Evolutionary conservation across 2,888 invertebrate species (phyloP), one percentile per base, ranked within the genome.

Genomic region (Trisateles emortualis): DNA sequence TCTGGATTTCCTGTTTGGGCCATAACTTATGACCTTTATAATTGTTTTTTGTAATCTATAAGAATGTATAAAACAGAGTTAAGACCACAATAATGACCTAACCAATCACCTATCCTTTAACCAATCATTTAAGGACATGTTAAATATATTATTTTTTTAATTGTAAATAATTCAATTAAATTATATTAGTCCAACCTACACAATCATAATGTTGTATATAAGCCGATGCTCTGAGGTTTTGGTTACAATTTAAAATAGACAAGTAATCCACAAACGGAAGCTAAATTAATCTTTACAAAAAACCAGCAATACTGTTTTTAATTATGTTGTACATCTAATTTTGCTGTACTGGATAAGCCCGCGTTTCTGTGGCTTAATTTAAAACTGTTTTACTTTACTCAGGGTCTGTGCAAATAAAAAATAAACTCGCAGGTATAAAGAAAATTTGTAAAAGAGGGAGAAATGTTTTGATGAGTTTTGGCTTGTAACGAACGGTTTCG

Each of bases 381-480:
- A 59, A 73, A 73, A 71, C 67, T 64, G 69, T 64, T 74, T 74
- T 56, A 64, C 68, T 68, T 71, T 71, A 46, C 64, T 53, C 50
- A 65, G 68, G 63, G 72, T 52, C 64, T 57, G 45, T 38, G 49
- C 54, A 68, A 74, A 72, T 70, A 71, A 75, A 68, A 71, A 62
- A 61, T 64, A 72, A 68, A 60, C 59, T 51, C 59, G 36, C 44
- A 38, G 47, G 55, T 47, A 51, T 59, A 64, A 70, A 59, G 43
- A 69, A 67, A 61, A 70, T 70, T 59, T 41, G 50, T 57, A 52
- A 60, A 64, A 53, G 47, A 48, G 52, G 39, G 59, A 51, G 45
- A 52, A 66, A 62, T 59, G 66, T 65, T 67, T 68, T 72, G 74
- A 72, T 72, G 72, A 72, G 72, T 61, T 76, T 66, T 67, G 50